A percentile compares a stretch with the other conserved stretches of the same genome.
Evolutionary conservation across 2,888 invertebrate genomes (phyloP).

Genomic region (Drosophila nr. medialis): DNA sequence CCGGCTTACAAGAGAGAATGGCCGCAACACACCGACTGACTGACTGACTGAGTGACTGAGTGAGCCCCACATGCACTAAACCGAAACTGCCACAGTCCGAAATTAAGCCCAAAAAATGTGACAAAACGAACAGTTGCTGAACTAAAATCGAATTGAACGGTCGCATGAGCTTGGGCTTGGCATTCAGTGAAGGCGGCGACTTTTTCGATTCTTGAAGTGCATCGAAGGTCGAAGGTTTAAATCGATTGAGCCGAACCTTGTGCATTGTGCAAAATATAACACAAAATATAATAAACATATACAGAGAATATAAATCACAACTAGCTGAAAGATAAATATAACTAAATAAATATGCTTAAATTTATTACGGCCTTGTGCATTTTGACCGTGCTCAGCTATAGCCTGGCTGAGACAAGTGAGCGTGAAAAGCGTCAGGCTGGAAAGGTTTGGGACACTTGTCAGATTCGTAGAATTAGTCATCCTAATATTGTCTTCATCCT

Average conservation of each 20-base stretch:
- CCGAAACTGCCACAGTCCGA: conserved; percentile 37
- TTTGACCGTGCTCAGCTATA: conserved; percentile 37
- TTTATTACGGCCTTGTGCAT: conserved; percentile 28
- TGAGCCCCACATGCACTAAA: conserved; percentile 18
- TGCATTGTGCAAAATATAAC: conserved; percentile 1
- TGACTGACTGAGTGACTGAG: not conserved
- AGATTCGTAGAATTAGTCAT: not conserved
- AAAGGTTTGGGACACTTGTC: conserved; percentile 39
- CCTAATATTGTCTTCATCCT: not conserved
- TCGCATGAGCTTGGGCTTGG: conserved; percentile 57
- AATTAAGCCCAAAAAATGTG: conserved; percentile 58
- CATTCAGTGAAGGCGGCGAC: conserved; percentile 32
- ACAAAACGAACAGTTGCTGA: conserved; percentile 67
- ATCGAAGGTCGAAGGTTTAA: conserved; percentile 53
- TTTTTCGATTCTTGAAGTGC: conserved; percentile 36
- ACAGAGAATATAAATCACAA: not conserved
- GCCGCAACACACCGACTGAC: conserved; percentile 19
- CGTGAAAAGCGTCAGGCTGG: conserved; percentile 45
- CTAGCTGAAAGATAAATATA: not conserved
- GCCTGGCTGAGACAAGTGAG: conserved; percentile 30
- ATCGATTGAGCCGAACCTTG: conserved; percentile 55
- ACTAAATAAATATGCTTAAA: conserved; percentile 37
- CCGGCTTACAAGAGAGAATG: conserved; percentile 67
- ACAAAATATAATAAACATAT: not conserved
- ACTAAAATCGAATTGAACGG: conserved; percentile 65